Conservation (phyloP, 2,797 vertebrate genomes). For the Lateolabrax maculatus region DNA sequence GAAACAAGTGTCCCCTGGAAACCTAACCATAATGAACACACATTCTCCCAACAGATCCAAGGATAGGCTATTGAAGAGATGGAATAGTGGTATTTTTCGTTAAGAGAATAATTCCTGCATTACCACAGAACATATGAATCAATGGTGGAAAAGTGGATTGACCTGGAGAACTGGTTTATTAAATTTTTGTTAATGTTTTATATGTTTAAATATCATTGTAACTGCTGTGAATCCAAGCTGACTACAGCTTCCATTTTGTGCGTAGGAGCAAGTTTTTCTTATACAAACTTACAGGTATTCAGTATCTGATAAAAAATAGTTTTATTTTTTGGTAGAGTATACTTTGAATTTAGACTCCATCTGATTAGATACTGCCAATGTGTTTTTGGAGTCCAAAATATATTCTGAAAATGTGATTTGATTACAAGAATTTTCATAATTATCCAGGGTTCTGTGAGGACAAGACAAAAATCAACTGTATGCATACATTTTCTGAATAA, state of each 20-base stretch:
- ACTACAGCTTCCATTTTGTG: not conserved
- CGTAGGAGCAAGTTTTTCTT: not conserved
- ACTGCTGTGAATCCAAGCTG: not conserved
- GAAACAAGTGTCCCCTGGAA: conserved; percentile 6
- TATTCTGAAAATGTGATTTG: not conserved
- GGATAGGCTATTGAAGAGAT: conserved; percentile 11
- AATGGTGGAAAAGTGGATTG: not conserved
- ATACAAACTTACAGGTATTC: too few relatives aligned
- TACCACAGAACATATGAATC: not conserved
- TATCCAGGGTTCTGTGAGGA: not conserved
- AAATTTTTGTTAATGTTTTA: too few relatives aligned
- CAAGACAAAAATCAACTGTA: not conserved
- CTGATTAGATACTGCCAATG: not conserved
- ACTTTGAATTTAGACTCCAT: not conserved
- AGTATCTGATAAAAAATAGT: not conserved
- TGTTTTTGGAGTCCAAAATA: conserved; percentile 3
- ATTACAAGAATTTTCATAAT: not conserved
- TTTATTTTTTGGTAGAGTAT: not conserved
- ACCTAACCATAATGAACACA: conserved; percentile 39
- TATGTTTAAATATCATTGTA: not conserved
- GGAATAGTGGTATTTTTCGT: not conserved
- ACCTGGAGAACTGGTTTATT: not conserved
- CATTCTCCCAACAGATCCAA: conserved; percentile 10
- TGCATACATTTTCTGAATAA: not conserved
- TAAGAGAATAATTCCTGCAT: conserved; percentile 8